Conservation (phyloP, 2,888 invertebrate genomes). For the Melanostoma scalare region DNA sequence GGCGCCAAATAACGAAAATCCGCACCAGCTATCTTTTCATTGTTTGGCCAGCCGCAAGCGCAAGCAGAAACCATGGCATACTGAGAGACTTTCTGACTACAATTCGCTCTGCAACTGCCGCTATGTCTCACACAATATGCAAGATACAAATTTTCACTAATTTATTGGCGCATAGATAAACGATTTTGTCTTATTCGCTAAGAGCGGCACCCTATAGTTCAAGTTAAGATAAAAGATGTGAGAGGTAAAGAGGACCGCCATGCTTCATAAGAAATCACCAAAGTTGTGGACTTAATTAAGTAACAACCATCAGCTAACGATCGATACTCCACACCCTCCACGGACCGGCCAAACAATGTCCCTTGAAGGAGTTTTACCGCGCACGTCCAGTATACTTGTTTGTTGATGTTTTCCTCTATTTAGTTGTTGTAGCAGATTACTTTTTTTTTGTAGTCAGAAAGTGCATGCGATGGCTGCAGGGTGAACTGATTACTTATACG, state of each 20-base stretch:
- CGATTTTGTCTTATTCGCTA: slow-evolving; percentile 12
- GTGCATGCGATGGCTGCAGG: slow-evolving; percentile 35
- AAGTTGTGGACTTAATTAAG: slow-evolving; percentile 63
- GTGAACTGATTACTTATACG: slow-evolving; percentile 57
- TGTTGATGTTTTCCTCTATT: background rate
- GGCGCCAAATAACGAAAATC: background rate
- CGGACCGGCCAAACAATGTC: slow-evolving; percentile 6
- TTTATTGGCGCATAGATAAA: slow-evolving; percentile 71
- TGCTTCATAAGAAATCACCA: slow-evolving; percentile 37
- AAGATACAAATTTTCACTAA: slow-evolving; percentile 72
- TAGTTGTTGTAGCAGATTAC: no score
- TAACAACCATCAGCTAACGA: slow-evolving; percentile 22
- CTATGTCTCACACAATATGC: slow-evolving; percentile 9
- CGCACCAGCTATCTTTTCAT: slow-evolving; percentile 29
- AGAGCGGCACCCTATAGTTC: slow-evolving; percentile 15
- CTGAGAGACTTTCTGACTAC: slow-evolving; percentile 28
- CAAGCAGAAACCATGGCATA: slow-evolving; percentile 45
- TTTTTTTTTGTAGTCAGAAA: slow-evolving; percentile 10
- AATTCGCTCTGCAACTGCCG: background rate
- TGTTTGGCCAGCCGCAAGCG: slow-evolving; percentile 43
- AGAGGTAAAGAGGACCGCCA: slow-evolving; percentile 53
- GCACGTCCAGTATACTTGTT: background rate
- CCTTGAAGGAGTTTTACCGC: slow-evolving; percentile 35
- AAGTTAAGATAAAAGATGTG: slow-evolving; percentile 40
- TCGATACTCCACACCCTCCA: slow-evolving; percentile 29